These are phyloP conservation scores for Macrochelys suwanniensis DNA, from an alignment of 2,797 vertebrate genomes.

Conservation along the genomic window DNA sequence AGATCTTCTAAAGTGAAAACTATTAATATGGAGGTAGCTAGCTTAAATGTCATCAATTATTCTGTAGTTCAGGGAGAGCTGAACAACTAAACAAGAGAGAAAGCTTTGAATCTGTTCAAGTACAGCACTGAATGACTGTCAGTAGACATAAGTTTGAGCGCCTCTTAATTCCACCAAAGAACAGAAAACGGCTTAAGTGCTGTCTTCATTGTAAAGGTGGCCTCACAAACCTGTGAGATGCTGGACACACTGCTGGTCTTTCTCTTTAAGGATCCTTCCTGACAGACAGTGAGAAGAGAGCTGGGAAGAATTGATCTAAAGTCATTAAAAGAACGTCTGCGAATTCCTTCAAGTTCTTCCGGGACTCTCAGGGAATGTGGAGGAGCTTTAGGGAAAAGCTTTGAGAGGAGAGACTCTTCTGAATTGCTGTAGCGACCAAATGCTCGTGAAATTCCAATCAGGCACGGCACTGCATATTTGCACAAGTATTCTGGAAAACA, in stretches of 20 bases:
- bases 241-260: conserved; percentile 90
- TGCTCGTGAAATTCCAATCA: conserved; percentile 94
- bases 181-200: not conserved
- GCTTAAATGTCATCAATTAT: not conserved
- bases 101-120: not conserved
- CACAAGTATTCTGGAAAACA: conserved; percentile 91
- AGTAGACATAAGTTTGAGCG: not conserved
- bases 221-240: conserved; percentile 85
- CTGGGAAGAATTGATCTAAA: conserved; percentile 97
- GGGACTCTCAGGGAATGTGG: conserved; percentile 81
- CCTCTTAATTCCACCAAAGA: not conserved
- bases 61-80: not conserved
- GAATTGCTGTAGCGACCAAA: conserved; percentile 97
- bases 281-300: conserved; percentile 91
- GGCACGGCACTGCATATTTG: conserved; percentile 91
- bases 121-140: not conserved
- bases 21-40: not conserved
- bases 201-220: not conserved
- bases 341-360: conserved; percentile 86
- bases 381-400: conserved; percentile 90
- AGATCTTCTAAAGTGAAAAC: not conserved
- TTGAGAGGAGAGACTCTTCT: conserved; percentile 94
- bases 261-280: conserved; percentile 89
- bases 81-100: not conserved
- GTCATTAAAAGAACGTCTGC: conserved; percentile 95